These are phyloP conservation scores for Molossus alvarezi DNA, from an alignment of 2,797 vertebrate genomes.

Conservation along the genomic window DNA sequence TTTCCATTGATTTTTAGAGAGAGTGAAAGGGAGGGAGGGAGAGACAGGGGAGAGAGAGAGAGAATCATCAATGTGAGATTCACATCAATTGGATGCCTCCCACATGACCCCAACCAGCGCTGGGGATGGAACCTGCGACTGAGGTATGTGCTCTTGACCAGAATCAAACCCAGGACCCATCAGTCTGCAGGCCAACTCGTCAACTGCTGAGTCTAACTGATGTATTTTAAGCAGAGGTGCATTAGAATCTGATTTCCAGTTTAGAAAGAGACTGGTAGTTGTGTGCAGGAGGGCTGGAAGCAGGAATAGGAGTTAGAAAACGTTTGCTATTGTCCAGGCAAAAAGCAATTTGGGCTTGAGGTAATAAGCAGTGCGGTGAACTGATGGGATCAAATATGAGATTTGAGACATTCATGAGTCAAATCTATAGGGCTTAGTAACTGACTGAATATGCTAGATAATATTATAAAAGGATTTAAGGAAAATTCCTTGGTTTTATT, in stretches of 20 bases:
- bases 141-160: no score
- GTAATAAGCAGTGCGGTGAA: constrained; percentile 44
- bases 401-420: neutral
- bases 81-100: no score
- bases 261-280: constrained; percentile 34
- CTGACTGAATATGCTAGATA: constrained; percentile 1
- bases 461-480: constrained; percentile 8
- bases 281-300: neutral
- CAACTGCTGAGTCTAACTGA: no score
- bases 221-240: neutral
- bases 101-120: no score
- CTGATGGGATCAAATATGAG: neutral
- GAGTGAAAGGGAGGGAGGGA: no score
- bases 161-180: no score
- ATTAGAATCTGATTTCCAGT: constrained; percentile 28
- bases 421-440: constrained; percentile 17
- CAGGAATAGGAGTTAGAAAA: neutral
- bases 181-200: no score
- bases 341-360: constrained; percentile 35
- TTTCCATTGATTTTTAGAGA: no score
- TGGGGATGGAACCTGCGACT: no score
- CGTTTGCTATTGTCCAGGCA: neutral
- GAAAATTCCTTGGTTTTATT: constrained; percentile 29
- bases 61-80: no score
- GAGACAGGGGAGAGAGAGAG: no score